Base-by-base conservation (phyloP, 2,113 vertebrate genomes). In the Dromiciops gliroides region DNA sequence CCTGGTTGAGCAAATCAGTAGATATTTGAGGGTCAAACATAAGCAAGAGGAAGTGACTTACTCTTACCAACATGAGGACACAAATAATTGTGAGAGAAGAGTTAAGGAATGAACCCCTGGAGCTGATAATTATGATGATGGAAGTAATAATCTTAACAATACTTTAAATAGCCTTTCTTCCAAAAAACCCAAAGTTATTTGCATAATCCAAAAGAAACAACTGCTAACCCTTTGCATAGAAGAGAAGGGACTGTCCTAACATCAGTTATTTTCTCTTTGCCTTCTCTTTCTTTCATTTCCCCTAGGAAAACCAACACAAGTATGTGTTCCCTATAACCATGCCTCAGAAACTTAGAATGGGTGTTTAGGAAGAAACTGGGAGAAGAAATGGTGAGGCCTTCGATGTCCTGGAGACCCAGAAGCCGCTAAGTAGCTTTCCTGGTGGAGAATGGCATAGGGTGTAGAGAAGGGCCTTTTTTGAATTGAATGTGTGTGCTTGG, bases 171-270 rank as follows among this genome's bases (percentile, higher is more conserved):
- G 49, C 24, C 22, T 92, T 92, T 31, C 44, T 90, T 88, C 28
- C 37, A 48, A 60, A 31, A 26, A 16, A 22, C 53, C 10, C 47
- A 50, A 67, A 19, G 31, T 44, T 83, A 83, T 44, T 83, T 83
- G 67, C n/a, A 83, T 44, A 22, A 44, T 44, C 37, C n/a, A 83
- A 75, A 75, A 75, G 14, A 6, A 90, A 50, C 8, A 51, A 53
- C 26, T 48, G 48, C 47, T 49, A 37, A 95, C 83, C 95, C 75
- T 31, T 26, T 14, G 92, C 16, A 93, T 12, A 90, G 75, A 95
- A 95, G 88, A 53, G 49, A 51, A 56, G 28, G 1, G 0, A 16
- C 19, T 0, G 26, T 3, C 51, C 67, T 44, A 56, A 90, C 60
- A 89, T 9, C 28, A 95, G 94, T 6, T 49, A 49, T 48, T 91